Base-by-base conservation (phyloP, 2,113 vertebrate genomes). In the Setophaga kirtlandii region DNA sequence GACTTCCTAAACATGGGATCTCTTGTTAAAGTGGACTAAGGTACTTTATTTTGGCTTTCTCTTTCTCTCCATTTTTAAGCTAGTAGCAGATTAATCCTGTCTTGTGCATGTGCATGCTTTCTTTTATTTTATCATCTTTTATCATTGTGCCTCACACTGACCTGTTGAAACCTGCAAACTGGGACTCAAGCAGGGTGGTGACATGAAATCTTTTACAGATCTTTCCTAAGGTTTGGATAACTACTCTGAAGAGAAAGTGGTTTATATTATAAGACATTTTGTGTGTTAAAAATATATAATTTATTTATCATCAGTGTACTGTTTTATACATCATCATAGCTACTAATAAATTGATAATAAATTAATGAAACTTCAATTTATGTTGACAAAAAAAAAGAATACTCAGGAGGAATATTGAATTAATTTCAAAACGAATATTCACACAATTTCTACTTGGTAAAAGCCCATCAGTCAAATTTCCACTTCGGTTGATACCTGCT, bases 201-300 rank as follows among this genome's bases (percentile, higher is more conserved):
- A 9, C 27, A 31, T 33, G 17, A 87, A 83, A 53, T 24, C 0
- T 62, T 10, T 6, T 30, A 53, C 10, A 65, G 10, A 62, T 52
- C 58, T 24, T 81, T 74, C 37, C 15, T 63, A 47, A 70, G 4
- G 8, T 69, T 55, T 67, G 12, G 25, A 49, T 58, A 27, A 13
- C 31, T 10, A 11, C 5, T 49, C 9, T 37, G 50, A 65, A 31
- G 30, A 74, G 11, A 6, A 53, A 53, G 20, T n/a, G 39, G 21
- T 2, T 80, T 69, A 69, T 65, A 23, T 10, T 30, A 20, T 30
- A 81, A 62, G 15, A 60, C 1, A 44, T 62, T 56, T 35, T 47
- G 2, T 31, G 28, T 23, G 31, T 33, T 35, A 35, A 71, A 65
- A 3, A 1, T 0, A 37, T 10, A 27, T 14, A 14, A 44, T 52